Evolutionary conservation across 1,140 invertebrate genomes (phyloP).

Genomic region (Schlechtendalia chinensis): DNA sequence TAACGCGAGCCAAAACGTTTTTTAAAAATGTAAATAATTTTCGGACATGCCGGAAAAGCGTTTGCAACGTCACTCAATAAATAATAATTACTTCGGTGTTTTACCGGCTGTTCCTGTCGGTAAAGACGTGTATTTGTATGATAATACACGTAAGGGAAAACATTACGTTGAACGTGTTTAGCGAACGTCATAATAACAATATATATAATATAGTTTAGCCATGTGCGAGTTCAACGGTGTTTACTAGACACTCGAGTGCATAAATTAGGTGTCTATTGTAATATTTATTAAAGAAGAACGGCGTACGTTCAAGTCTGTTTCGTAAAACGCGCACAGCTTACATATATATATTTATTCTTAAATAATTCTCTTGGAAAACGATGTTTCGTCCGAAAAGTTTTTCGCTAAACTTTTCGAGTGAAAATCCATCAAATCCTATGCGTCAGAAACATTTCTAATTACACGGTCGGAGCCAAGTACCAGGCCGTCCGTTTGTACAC

Average conservation of each 20-base stretch:
- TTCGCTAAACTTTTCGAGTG: background rate
- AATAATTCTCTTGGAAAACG: constrained; percentile 30
- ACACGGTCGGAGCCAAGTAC: background rate
- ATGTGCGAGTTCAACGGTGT: background rate
- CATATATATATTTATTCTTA: background rate
- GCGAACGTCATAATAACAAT: background rate
- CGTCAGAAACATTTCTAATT: constrained; percentile 43
- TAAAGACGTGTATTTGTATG: too few relatives aligned
- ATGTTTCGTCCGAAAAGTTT: background rate
- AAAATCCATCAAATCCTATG: constrained; percentile 34
- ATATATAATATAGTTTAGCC: background rate
- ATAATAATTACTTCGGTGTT: too few relatives aligned
- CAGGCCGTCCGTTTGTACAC: background rate
- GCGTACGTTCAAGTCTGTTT: background rate
- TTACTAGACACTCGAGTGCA: background rate
- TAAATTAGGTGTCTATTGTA: constrained; percentile 1
- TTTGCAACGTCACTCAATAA: too few relatives aligned
- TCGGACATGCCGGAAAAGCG: too few relatives aligned
- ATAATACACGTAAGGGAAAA: too few relatives aligned
- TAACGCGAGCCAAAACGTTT: too few relatives aligned
- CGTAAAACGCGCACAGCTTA: background rate
- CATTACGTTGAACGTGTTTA: too few relatives aligned
- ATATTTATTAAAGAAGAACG: constrained; percentile 5
- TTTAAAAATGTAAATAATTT: too few relatives aligned
- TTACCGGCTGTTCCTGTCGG: too few relatives aligned